Base-by-base conservation (phyloP, 2,113 vertebrate genomes). In the Dipodomys spectabilis region DNA sequence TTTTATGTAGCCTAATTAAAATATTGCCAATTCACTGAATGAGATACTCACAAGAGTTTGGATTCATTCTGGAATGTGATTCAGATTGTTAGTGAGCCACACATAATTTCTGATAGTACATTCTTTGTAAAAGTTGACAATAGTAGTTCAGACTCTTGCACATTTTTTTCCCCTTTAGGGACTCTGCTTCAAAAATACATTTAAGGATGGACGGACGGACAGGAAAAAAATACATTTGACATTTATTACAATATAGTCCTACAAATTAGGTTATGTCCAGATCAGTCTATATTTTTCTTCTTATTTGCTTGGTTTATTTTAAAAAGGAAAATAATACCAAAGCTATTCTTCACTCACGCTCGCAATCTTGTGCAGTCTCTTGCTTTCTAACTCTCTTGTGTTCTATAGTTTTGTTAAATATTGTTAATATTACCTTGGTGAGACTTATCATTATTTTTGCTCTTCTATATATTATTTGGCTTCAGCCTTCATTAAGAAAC, bases 1-100 rank as follows among this genome's bases (percentile, higher is more conserved):
- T 97, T 98, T 98, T 97, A 97, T 97, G 96, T 97, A 89, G 4
- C 68, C 73, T 0, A 74, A 16, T 95, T 96, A 92, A 96, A 96
- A 81, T 90, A 88, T 94, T 96, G 62, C 83, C 96, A 32, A 28
- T 62, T 94, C 91, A 84, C 94, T 97, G 94, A 84, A 39, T 39
- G 35, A 39, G 82, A 86, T 87, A 91, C 90, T 79, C 44, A 18
- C 45, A 60, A 80, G 60, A 68, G 35, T 88, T 67, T 77, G 62
- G 75, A 83, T 65, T 30, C 13, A 73, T 69, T 92, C 13, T 93
- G 69, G 79, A 88, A 85, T 90, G 9, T 23, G 30, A 28, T 67
- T 78, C 67, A 92, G 20, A 78, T 49, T 80, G 39, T 35, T 82
- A 81, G 81, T 80, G 82, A 88, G n/a, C 45, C 23, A 60, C 23